Evolutionary conservation across 2,888 invertebrate species (phyloP).

Genomic region (Papilio elwesi): DNA sequence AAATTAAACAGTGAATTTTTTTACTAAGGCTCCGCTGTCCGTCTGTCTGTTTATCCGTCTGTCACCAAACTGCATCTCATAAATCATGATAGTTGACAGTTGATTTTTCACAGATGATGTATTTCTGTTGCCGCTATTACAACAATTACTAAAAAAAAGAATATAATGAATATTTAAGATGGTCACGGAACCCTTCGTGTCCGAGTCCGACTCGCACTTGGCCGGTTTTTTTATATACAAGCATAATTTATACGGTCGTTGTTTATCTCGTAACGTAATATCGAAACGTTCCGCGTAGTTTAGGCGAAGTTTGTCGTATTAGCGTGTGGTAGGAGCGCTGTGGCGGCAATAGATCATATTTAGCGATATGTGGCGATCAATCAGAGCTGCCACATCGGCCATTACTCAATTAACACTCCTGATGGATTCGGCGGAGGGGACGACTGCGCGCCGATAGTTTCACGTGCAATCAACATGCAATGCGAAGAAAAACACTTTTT

Average conservation of each 20-base stretch:
- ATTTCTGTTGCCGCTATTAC: too few relatives aligned
- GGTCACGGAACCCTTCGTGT: too few relatives aligned
- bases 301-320: slow-evolving; percentile 44
- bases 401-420: slow-evolving; percentile 71
- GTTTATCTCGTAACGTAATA: neutral
- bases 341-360: slow-evolving; percentile 62
- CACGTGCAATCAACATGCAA: slow-evolving; percentile 22
- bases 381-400: slow-evolving; percentile 61
- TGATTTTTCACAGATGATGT: too few relatives aligned
- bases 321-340: slow-evolving; percentile 11
- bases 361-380: slow-evolving; percentile 59
- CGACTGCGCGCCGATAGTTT: slow-evolving; percentile 42
- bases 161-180: too few relatives aligned
- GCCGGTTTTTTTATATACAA: too few relatives aligned
- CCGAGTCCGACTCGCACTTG: too few relatives aligned
- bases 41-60: too few relatives aligned
- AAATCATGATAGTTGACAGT: too few relatives aligned
- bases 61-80: too few relatives aligned
- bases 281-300: slow-evolving; percentile 39
- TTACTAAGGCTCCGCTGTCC: too few relatives aligned
- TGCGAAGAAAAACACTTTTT: neutral
- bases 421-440: slow-evolving; percentile 60
- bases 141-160: too few relatives aligned
- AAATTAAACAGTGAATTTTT: too few relatives aligned
- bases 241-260: neutral